phyloP scores from a whole-genome alignment of 2,888 invertebrate species.

The Agrotis exclamationis region DNA sequence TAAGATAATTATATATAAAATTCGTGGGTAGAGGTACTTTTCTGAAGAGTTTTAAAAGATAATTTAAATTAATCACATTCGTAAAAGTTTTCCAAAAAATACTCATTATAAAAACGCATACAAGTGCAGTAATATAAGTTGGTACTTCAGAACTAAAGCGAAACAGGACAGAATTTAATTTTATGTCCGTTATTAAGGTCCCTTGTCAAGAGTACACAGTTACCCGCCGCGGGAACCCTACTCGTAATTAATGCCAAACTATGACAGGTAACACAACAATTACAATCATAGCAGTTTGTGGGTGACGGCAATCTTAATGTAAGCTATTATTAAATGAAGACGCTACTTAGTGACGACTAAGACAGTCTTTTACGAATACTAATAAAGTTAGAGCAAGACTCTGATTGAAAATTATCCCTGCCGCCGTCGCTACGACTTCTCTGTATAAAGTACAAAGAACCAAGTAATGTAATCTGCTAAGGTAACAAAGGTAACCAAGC shows the following conservation, averaged over 20 bases:
- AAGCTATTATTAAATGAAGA: conserved; percentile 17
- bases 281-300: conserved; percentile 45
- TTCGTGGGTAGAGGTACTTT: background rate
- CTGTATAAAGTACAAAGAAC: conserved; percentile 15
- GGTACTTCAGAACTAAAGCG: conserved; percentile 13
- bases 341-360: background rate
- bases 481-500: background rate
- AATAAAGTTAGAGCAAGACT: conserved; percentile 11
- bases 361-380: conserved; percentile 17
- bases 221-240: conserved; percentile 45
- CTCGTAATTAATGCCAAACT: conserved; percentile 59
- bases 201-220: conserved; percentile 44
- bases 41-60: background rate
- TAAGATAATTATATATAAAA: background rate
- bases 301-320: conserved; percentile 21
- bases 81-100: background rate
- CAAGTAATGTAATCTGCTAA: background rate
- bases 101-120: conserved; percentile 1
- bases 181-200: conserved; percentile 42
- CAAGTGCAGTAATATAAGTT: conserved; percentile 14
- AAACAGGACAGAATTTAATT: conserved; percentile 27
- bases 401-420: background rate
- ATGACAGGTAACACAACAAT: conserved; percentile 59
- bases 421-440: too few relatives aligned
- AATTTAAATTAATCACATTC: background rate